Evolutionary conservation across 1,140 invertebrate genomes (phyloP).

Genomic region (Thaumetopoea pityocampa): DNA sequence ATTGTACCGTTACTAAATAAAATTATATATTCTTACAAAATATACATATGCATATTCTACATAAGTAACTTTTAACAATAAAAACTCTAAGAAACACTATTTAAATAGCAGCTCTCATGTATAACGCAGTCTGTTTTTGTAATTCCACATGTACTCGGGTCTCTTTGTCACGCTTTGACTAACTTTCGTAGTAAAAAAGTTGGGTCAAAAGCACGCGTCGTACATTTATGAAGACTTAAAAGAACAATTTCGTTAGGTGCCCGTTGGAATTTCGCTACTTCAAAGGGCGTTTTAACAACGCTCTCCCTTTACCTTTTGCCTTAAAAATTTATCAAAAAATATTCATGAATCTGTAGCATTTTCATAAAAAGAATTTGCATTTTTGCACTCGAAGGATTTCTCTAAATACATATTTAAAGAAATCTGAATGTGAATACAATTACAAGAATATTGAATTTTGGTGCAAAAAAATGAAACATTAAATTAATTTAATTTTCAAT

Average conservation of each 20-base stretch:
- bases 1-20: no score
- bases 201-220: conserved; percentile 45
- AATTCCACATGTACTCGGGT: conserved; percentile 37
- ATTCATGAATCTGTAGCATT: conserved; percentile 11
- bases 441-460: no score
- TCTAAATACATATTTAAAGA: no score
- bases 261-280: conserved; percentile 61
- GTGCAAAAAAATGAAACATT: no score
- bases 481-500: no score
- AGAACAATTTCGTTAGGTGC: conserved; percentile 70
- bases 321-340: conserved; percentile 58
- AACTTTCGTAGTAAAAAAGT: conserved; percentile 44
- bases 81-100: no score
- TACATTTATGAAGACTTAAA: conserved; percentile 63
- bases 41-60: no score
- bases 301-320: conserved; percentile 55
- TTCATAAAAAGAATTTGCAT: conserved; percentile 11
- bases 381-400: no score
- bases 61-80: no score
- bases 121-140: conserved; percentile 28
- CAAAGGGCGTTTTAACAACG: conserved; percentile 65
- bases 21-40: no score
- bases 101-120: conserved; percentile 19
- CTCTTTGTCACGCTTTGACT: conserved; percentile 50
- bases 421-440: no score